phyloP scores from a whole-genome alignment of 2,797 vertebrate genomes.

The Valencia hispanica region DNA sequence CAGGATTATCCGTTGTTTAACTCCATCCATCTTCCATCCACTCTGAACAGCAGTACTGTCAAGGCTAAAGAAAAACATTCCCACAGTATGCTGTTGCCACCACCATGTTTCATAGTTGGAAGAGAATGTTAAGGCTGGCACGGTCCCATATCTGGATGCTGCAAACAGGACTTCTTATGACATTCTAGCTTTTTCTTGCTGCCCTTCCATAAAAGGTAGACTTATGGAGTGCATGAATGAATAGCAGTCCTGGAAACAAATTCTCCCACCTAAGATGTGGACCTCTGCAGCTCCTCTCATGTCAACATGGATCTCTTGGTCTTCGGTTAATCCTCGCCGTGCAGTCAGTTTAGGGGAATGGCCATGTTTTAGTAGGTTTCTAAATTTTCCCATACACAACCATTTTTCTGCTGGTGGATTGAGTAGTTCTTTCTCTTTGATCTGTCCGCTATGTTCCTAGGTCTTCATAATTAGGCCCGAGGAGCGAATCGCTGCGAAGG shows the following conservation, averaged over 20 bases:
- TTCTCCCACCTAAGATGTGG: too few relatives aligned
- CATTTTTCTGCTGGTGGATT: not conserved
- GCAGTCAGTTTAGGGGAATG: not conserved
- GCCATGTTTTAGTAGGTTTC: not conserved
- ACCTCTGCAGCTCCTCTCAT: not conserved
- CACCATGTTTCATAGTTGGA: not conserved
- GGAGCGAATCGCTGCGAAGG: too few relatives aligned
- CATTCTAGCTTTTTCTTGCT: not conserved
- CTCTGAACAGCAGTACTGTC: not conserved
- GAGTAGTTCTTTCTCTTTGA: not conserved
- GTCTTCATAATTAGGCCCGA: not conserved
- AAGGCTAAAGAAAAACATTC: not conserved
- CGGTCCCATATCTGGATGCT: not conserved
- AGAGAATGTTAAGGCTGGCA: too few relatives aligned
- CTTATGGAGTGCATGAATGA: not conserved
- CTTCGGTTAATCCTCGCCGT: not conserved
- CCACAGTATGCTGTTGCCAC: not conserved
- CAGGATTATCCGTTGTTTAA: too few relatives aligned
- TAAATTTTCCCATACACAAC: not conserved
- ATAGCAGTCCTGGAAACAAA: too few relatives aligned
- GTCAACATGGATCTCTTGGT: not conserved
- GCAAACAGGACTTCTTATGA: not conserved
- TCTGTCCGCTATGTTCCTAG: not conserved
- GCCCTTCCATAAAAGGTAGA: not conserved
- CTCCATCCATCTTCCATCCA: not conserved